Percentiles rank a stretch among this genome's conserved stretches.
Evolutionary conservation across 2,113 vertebrate species (phyloP).

Genomic region (Lophius piscatorius): DNA sequence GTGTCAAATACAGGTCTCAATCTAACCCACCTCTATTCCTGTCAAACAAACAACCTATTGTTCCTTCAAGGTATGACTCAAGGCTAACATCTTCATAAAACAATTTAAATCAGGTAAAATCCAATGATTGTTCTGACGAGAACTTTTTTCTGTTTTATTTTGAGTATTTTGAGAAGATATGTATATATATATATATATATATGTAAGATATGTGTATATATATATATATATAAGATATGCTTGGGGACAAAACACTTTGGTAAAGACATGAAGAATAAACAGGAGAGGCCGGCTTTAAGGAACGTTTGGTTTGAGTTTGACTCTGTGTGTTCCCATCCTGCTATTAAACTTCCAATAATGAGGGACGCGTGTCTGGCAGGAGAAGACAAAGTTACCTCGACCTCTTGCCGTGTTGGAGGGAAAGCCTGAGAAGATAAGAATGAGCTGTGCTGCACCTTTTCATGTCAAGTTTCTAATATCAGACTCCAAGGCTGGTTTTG

Average conservation of each 20-base stretch:
- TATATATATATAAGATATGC: too few relatives aligned
- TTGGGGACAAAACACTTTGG: conserved; percentile 43
- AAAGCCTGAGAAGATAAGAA: conserved; percentile 24
- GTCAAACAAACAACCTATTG: conserved; percentile 68
- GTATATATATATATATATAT: too few relatives aligned
- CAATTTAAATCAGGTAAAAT: conserved; percentile 34
- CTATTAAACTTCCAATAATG: conserved; percentile 47
- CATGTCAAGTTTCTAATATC: too few relatives aligned
- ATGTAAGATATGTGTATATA: too few relatives aligned
- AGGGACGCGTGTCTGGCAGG: conserved; percentile 27
- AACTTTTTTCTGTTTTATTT: not conserved
- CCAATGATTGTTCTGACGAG: conserved; percentile 11
- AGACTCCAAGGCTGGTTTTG: too few relatives aligned
- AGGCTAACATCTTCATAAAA: conserved; percentile 45
- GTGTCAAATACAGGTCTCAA: conserved; percentile 5
- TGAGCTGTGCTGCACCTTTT: conserved; percentile 1
- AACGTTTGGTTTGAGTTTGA: conserved; percentile 64
- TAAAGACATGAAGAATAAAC: conserved; percentile 39
- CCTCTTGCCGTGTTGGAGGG: conserved; percentile 23
- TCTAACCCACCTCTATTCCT: conserved; percentile 28
- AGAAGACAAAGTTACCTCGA: conserved; percentile 10
- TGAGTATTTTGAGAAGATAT: too few relatives aligned
- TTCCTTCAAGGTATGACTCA: conserved; percentile 64
- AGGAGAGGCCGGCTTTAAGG: conserved; percentile 2
- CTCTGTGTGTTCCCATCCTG: conserved; percentile 17